phyloP scores from a whole-genome alignment of 2,888 invertebrate species.

The Eucriotettix oculatus region DNA sequence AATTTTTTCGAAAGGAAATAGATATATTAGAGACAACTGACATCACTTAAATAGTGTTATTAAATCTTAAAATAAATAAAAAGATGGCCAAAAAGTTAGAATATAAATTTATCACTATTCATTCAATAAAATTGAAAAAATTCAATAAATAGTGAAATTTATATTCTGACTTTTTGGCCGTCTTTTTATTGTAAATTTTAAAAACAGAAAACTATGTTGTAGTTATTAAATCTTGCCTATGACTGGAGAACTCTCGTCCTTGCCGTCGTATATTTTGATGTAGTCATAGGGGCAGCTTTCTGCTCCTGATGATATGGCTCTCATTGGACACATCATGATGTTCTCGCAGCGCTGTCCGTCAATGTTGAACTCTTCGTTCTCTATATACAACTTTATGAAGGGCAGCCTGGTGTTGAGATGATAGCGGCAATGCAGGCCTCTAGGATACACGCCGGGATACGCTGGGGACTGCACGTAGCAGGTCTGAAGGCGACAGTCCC shows the following conservation, averaged over 20 bases:
- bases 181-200: no score
- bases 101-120: no score
- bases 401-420: constrained; percentile 75
- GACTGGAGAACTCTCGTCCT: constrained; percentile 68
- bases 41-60: no score
- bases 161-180: no score
- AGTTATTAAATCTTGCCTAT: constrained; percentile 47
- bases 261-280: constrained; percentile 77
- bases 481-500: constrained; percentile 75
- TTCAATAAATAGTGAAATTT: no score
- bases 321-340: constrained; percentile 87
- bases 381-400: constrained; percentile 79
- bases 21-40: no score
- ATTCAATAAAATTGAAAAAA: no score
- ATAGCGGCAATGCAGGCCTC: constrained; percentile 81
- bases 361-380: constrained; percentile 86
- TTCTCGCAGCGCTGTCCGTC: constrained; percentile 88
- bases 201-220: no score
- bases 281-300: constrained; percentile 84
- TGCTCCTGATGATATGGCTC: constrained; percentile 71
- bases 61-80: no score
- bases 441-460: constrained; percentile 81
- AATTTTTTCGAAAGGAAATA: no score
- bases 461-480: constrained; percentile 90
- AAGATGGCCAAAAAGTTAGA: no score